These are phyloP conservation scores for Diachasmimorpha longicaudata DNA, from an alignment of 1,140 invertebrate species.

Conservation along the genomic window DNA sequence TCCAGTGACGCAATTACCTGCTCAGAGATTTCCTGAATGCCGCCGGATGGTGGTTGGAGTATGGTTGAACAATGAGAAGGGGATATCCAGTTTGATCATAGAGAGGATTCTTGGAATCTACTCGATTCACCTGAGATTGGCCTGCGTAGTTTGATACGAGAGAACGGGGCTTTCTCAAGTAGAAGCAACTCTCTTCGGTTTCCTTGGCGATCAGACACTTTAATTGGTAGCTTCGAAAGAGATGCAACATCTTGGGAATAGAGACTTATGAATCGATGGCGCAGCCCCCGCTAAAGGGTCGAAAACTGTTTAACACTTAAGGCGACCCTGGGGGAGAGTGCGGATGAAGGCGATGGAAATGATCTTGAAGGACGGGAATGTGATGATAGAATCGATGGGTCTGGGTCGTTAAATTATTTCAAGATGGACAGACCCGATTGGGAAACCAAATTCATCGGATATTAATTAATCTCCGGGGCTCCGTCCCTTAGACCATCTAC, in stretches of 20 bases:
- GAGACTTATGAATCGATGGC: not conserved
- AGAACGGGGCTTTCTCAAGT: not conserved
- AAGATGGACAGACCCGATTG: not conserved
- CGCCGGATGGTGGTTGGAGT: not conserved
- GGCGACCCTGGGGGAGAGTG: not conserved
- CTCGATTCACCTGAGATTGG: constrained; percentile 4
- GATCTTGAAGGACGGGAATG: not conserved
- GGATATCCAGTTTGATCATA: not conserved
- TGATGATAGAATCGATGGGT: not conserved
- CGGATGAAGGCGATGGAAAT: not conserved
- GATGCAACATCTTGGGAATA: not conserved
- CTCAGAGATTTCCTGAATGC: not conserved
- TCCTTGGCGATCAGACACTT: not conserved
- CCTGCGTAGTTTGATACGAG: not conserved
- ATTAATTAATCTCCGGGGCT: not conserved
- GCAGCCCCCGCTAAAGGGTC: not conserved
- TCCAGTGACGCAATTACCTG: not conserved
- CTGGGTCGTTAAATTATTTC: not conserved
- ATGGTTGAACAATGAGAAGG: not conserved
- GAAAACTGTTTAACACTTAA: not conserved
- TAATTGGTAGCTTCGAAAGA: not conserved
- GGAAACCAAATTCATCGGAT: not conserved
- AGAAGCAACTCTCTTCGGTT: not conserved
- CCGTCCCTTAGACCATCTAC: too few relatives aligned
- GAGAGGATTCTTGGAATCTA: constrained; percentile 1